Conservation (phyloP, 1,140 invertebrate species). For the Pogonognathellus flavescens region DNA sequence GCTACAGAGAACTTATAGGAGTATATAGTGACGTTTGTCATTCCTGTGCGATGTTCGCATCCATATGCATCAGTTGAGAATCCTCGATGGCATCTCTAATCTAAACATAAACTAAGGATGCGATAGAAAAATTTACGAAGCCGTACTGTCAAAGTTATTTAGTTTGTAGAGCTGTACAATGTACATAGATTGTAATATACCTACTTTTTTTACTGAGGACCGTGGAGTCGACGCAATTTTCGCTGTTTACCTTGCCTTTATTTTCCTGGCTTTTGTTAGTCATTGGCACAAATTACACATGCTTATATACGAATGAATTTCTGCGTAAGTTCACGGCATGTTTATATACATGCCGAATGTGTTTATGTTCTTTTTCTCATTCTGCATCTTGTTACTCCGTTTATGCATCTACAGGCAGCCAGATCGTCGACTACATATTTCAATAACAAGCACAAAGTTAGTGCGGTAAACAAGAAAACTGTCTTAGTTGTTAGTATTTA, state of each 20-base stretch:
- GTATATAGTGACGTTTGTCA: background rate
- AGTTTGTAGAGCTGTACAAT: background rate
- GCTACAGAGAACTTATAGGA: no score
- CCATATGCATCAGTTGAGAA: slow-evolving; percentile 4
- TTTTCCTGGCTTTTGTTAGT: slow-evolving; percentile 34
- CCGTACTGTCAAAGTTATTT: background rate
- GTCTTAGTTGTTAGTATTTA: no score
- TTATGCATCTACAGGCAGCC: background rate
- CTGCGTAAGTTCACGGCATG: slow-evolving; percentile 11
- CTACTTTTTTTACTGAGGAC: background rate
- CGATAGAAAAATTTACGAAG: slow-evolving; percentile 12
- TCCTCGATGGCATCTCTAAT: background rate
- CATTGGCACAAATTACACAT: slow-evolving; percentile 30
- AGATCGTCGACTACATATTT: background rate
- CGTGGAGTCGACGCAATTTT: background rate
- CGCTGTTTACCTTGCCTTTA: background rate
- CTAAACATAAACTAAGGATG: slow-evolving; percentile 29
- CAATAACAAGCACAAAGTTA: slow-evolving; percentile 10
- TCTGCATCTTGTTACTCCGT: slow-evolving; percentile 19
- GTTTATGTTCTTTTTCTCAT: background rate
- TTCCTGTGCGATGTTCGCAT: background rate
- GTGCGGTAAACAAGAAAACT: slow-evolving; percentile 4
- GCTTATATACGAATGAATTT: slow-evolving; percentile 1
- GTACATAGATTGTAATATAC: background rate
- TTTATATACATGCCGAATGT: background rate